Evolutionary conservation across 2,113 vertebrate genomes (phyloP).

Genomic region (Petaurus breviceps): DNA sequence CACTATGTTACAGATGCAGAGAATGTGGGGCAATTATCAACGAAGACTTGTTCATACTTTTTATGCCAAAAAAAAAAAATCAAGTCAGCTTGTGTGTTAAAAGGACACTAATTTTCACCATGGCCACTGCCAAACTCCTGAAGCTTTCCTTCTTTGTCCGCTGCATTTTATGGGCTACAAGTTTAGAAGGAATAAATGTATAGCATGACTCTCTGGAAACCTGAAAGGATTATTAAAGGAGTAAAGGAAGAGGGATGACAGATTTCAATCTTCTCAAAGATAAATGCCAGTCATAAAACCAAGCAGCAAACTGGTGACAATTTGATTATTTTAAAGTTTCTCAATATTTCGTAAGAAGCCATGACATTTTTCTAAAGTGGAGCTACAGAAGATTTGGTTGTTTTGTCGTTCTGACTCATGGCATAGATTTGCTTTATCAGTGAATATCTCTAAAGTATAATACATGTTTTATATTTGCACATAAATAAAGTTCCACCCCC

Average conservation of each 20-base stretch:
- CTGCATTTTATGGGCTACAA: background rate
- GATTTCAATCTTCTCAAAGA: conserved; percentile 9
- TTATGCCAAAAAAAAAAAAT: background rate
- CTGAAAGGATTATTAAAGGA: background rate
- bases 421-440: background rate
- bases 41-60: background rate
- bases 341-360: background rate
- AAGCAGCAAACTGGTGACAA: background rate
- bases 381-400: background rate
- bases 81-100: background rate
- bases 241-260: background rate
- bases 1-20: background rate
- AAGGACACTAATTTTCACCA: background rate
- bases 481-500: background rate
- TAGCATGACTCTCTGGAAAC: background rate
- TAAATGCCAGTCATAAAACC: conserved; percentile 12
- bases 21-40: background rate
- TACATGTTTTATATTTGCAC: background rate
- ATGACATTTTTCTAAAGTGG: background rate
- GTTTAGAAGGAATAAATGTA: background rate
- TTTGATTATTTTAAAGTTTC: conserved; percentile 1
- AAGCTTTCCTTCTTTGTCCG: background rate
- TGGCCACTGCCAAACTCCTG: background rate
- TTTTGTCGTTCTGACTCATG: background rate
- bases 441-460: background rate